These are phyloP conservation scores for Arion vulgaris DNA, from an alignment of 1,140 invertebrate genomes.

Conservation along the genomic window DNA sequence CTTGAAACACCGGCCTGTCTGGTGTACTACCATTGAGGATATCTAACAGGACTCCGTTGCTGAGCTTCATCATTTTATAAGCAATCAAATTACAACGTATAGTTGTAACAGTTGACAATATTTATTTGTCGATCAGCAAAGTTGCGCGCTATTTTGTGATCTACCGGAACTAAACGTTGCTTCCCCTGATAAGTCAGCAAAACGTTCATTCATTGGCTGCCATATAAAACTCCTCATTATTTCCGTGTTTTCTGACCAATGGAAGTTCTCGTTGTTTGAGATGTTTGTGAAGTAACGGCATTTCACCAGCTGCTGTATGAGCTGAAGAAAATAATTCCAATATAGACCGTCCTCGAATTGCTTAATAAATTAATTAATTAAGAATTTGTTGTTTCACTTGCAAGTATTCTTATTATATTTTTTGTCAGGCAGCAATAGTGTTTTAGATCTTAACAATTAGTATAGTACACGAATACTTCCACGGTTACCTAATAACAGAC, in stretches of 20 bases:
- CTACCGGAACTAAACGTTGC: neutral
- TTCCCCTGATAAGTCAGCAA: neutral
- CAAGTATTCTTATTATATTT: neutral
- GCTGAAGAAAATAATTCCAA: neutral
- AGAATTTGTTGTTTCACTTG: neutral
- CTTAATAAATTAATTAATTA: neutral
- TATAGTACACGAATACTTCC: neutral
- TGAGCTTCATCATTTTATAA: constrained; percentile 20
- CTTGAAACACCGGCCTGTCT: constrained; percentile 27
- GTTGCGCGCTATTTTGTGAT: constrained; percentile 10
- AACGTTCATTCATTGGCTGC: neutral
- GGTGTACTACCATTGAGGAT: constrained; percentile 32
- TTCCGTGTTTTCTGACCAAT: constrained; percentile 28
- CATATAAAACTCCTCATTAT: constrained; percentile 32
- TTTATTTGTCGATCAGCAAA: neutral
- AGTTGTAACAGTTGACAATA: neutral
- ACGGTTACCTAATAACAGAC: neutral
- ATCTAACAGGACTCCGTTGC: neutral
- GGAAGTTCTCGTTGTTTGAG: constrained; percentile 11
- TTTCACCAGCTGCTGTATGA: neutral
- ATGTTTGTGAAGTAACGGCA: neutral
- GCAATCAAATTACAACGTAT: neutral
- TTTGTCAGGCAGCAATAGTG: neutral
- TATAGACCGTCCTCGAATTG: neutral
- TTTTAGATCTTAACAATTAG: neutral